Conservation (phyloP, 2,797 vertebrate species). For the Sebastiscus tertius region DNA sequence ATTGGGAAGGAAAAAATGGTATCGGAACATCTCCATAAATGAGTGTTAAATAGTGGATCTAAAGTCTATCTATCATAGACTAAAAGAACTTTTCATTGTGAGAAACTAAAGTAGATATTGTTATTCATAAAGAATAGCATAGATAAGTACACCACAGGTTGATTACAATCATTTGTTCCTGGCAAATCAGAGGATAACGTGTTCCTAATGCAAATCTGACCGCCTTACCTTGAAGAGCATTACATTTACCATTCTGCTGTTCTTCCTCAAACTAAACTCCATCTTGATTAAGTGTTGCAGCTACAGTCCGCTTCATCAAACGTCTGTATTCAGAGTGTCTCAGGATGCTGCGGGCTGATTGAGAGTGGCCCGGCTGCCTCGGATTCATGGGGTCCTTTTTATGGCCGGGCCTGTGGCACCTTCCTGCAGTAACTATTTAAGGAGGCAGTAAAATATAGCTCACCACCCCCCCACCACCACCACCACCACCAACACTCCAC, state of each 20-base stretch:
- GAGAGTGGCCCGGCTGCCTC: conserved; percentile 39
- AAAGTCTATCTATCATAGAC: not conserved
- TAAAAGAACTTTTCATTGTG: not conserved
- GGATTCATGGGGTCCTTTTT: conserved; percentile 69
- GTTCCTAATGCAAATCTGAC: conserved; percentile 15
- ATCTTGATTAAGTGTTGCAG: conserved; percentile 40
- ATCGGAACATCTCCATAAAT: not conserved
- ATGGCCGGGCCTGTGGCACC: conserved; percentile 67
- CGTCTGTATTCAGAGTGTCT: conserved; percentile 65
- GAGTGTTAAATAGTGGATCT: not conserved
- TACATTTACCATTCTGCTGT: not conserved
- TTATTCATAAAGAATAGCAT: conserved; percentile 1
- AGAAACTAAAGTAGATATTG: not conserved
- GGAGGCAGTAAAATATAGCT: conserved; percentile 76
- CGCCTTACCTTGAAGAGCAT: not conserved
- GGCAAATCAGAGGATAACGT: conserved; percentile 13
- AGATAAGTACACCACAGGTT: conserved; percentile 1
- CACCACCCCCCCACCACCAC: not conserved
- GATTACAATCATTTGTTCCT: conserved; percentile 16
- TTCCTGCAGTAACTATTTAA: conserved; percentile 81
- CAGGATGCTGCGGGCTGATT: conserved; percentile 66
- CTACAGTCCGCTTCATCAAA: conserved; percentile 55
- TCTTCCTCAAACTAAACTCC: conserved; percentile 13
- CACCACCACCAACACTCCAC: not conserved
- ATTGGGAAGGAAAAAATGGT: not conserved